Percentiles rank a stretch among this genome's conserved stretches.
phyloP scores from a whole-genome alignment of 2,113 vertebrate species.

The Narcine bancroftii region DNA sequence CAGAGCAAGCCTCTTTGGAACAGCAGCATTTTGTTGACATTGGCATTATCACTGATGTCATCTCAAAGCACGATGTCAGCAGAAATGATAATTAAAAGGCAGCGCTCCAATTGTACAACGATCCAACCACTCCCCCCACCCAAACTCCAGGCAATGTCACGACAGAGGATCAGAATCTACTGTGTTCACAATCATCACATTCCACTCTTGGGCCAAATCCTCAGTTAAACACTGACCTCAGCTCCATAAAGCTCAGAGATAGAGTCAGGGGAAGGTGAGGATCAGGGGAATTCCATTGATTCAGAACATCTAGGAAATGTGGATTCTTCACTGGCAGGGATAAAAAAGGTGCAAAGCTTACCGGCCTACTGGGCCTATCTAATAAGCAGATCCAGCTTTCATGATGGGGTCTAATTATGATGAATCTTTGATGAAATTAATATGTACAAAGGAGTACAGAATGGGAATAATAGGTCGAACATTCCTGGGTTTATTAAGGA shows the following conservation, averaged over 20 bases:
- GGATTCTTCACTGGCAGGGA: not conserved
- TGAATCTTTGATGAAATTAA: not conserved
- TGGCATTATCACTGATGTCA: not conserved
- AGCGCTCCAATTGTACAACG: not conserved
- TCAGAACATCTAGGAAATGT: not conserved
- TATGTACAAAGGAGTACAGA: not conserved
- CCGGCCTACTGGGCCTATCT: not conserved
- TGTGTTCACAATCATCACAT: too few species aligned
- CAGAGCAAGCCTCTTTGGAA: not conserved
- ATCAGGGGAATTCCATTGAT: not conserved
- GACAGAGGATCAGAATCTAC: not conserved
- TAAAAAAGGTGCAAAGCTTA: not conserved
- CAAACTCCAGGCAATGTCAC: slow-evolving; percentile 6
- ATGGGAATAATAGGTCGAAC: not conserved
- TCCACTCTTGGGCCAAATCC: not conserved
- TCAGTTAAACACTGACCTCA: not conserved
- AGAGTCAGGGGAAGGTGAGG: not conserved
- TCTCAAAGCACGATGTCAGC: not conserved
- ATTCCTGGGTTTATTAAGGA: not conserved
- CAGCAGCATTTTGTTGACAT: too few species aligned
- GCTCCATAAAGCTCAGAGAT: too few species aligned
- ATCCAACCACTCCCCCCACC: too few species aligned
- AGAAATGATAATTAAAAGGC: not conserved
- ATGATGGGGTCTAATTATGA: not conserved
- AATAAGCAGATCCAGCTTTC: not conserved